Base-by-base conservation (phyloP, 2,888 invertebrate genomes). In the Drosophila fulvimacula region DNA sequence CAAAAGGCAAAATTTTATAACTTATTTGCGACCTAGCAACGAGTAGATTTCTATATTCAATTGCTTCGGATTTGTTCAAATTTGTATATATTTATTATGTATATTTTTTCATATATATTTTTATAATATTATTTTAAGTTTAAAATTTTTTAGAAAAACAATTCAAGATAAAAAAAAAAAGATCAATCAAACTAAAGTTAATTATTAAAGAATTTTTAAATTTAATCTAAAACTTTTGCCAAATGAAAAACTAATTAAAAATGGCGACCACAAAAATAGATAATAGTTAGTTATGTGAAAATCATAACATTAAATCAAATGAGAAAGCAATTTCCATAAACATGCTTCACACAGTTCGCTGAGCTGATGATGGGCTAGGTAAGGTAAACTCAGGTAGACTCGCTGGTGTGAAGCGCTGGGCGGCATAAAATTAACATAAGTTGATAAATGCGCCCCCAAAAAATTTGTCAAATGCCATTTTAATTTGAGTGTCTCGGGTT, bases 391-490 rank as follows among this genome's bases (percentile, higher is more conserved):
- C 9, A 27, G 46, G 46, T 46, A 4, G 30, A 30, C 10, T 10
- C 30, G 46, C 46, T 46, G 27, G 46, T 32, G 17, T 32, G 52
- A 10, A 13, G 5, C 6, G 41, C 13, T 5, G 39, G 56, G 30
- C 39, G 61, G 63, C 72, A 67, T 51, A 60, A 84, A 84, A 70
- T 82, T 75, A 84, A 73, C 82, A 84, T 79, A 73, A 79, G 63
- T 68, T 88, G 86, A 82, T 85, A 82, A 82, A 88, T 82, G 80
- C 68, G 80, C 17, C 65, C 70, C 71, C 41, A 66, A 69, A 88
- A 88, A 85, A 82, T 86, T 77, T 80, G 82, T 82, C 81, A 82
- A 82, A 88, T 82, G 78, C 67, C 69, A 68, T 77, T 88, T 86
- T 86, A 83, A 88, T 81, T 88, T 71, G 67, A 78, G 82, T 81